Percentiles rank a stretch among this genome's conserved stretches.
Conservation (phyloP, 1,140 invertebrate genomes). For the Babylonia areolata region DNA sequence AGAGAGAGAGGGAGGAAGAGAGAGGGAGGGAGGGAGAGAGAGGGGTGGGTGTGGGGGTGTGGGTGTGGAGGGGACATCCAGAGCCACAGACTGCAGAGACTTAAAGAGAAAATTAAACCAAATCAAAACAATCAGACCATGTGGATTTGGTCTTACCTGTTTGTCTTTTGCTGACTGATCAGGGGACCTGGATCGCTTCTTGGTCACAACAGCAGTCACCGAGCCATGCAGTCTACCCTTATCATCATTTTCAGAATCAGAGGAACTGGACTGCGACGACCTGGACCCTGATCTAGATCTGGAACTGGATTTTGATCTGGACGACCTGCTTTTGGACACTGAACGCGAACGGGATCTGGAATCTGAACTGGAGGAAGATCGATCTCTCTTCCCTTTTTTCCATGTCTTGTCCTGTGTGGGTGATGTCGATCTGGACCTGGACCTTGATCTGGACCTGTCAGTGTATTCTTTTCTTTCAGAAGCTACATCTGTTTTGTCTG, state of each 20-base stretch:
- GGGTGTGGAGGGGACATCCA: no score
- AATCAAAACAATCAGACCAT: neutral
- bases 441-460: constrained; percentile 14
- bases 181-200: neutral
- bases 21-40: no score
- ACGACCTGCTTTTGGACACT: constrained; percentile 47
- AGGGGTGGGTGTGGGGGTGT: no score
- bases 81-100: no score
- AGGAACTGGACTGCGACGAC: constrained; percentile 50
- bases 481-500: neutral
- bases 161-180: neutral
- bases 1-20: no score
- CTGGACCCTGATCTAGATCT: constrained; percentile 43
- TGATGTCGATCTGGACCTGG: constrained; percentile 20
- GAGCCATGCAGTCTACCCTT: constrained; percentile 12
- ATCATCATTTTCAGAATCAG: constrained; percentile 9
- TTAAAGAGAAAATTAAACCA: neutral
- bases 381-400: constrained; percentile 33
- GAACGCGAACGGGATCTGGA: constrained; percentile 50
- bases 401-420: constrained; percentile 20
- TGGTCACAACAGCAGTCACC: neutral
- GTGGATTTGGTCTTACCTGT: neutral
- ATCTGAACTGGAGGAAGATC: constrained; percentile 24
- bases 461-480: neutral
- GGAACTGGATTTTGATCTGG: constrained; percentile 47